Conservation (phyloP, 2,888 invertebrate genomes). For the Apodemia hepburni region DNA sequence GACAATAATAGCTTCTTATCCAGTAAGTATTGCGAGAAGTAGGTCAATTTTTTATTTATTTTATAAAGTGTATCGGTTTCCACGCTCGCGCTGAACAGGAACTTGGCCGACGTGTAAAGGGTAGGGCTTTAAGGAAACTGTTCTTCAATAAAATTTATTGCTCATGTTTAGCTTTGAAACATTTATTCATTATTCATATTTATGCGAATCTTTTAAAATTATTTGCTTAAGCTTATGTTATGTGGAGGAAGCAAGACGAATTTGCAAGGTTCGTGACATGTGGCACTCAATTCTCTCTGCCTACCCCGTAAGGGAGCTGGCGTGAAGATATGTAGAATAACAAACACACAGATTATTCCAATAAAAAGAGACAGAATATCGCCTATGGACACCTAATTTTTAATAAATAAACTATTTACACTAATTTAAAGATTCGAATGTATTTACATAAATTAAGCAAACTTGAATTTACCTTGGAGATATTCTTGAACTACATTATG, state of each 20-base stretch:
- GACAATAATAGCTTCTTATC: neutral
- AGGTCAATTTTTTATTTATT: conserved; percentile 6
- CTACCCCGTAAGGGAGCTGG: no score
- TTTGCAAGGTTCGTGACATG: no score
- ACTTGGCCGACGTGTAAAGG: conserved; percentile 3
- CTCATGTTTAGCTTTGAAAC: neutral
- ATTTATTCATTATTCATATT: neutral
- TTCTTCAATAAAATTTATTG: conserved; percentile 15
- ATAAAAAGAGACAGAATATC: no score
- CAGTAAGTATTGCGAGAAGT: neutral
- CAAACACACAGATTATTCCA: no score
- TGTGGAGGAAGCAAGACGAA: no score
- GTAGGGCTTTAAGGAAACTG: conserved; percentile 4
- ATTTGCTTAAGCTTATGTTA: no score
- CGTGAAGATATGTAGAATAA: no score
- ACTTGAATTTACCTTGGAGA: conserved; percentile 51
- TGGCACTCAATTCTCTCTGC: no score
- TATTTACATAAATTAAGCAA: neutral
- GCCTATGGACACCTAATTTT: no score
- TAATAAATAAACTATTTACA: no score
- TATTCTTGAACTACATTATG: conserved; percentile 70
- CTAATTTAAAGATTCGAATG: neutral
- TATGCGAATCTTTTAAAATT: neutral
- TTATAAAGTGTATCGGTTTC: conserved; percentile 5
- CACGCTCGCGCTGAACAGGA: neutral